phyloP scores from a whole-genome alignment of 2,113 vertebrate species.

The Phoenicopterus ruber region DNA sequence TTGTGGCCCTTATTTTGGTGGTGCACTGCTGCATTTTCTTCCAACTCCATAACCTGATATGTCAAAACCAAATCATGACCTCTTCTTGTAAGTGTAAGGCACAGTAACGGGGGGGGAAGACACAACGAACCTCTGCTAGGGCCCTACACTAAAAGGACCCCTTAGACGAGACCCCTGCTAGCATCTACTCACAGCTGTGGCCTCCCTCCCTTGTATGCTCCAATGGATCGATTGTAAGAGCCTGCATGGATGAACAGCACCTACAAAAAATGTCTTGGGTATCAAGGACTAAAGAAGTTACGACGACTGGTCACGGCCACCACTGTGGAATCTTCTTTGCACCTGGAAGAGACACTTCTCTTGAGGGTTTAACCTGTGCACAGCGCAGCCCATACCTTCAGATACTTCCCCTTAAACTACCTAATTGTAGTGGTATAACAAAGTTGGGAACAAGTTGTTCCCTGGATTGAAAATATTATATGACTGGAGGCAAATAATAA shows the following conservation, averaged over 20 bases:
- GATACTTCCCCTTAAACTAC: background rate
- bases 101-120: rapidly evolving
- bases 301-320: too few relatives aligned
- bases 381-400: background rate
- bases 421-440: background rate
- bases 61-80: background rate
- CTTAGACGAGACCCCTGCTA: rapidly evolving
- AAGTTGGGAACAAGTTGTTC: background rate
- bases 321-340: background rate
- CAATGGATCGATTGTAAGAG: background rate
- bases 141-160: background rate
- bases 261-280: background rate
- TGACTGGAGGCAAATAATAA: background rate
- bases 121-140: background rate
- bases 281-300: background rate
- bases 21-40: background rate
- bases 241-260: background rate
- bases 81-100: background rate
- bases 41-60: background rate
- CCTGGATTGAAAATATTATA: background rate
- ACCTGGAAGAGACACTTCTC: background rate
- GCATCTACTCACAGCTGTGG: background rate
- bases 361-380: background rate
- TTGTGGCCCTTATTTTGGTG: background rate
- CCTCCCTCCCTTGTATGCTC: rapidly evolving